Conservation (phyloP, 2,797 vertebrate genomes). For the Discoglossus pictus region DNA sequence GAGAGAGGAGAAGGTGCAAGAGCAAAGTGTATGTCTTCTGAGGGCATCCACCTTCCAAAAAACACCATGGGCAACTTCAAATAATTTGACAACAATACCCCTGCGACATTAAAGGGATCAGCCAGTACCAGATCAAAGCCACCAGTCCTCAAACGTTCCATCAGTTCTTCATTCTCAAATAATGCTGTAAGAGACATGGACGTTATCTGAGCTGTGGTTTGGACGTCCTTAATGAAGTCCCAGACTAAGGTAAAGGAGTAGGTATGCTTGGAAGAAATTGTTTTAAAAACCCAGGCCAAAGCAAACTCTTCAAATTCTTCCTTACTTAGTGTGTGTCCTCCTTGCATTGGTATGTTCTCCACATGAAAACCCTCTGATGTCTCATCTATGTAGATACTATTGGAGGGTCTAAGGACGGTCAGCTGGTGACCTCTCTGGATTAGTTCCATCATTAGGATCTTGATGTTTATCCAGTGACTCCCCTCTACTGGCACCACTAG, state of each 20-base stretch:
- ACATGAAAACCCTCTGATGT: slow-evolving; percentile 48
- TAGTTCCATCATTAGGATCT: slow-evolving; percentile 56
- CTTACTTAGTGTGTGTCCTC: background rate
- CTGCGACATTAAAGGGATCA: slow-evolving; percentile 59
- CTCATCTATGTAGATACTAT: slow-evolving; percentile 57
- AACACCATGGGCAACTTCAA: slow-evolving; percentile 55
- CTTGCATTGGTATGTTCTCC: slow-evolving; percentile 25
- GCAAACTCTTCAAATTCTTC: slow-evolving; percentile 38
- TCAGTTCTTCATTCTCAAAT: slow-evolving; percentile 51
- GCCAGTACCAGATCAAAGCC: slow-evolving; percentile 58
- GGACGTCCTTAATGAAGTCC: slow-evolving; percentile 33
- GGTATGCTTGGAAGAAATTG: slow-evolving; percentile 32
- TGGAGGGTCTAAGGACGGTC: slow-evolving; percentile 52
- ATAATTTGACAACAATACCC: slow-evolving; percentile 56
- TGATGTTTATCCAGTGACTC: slow-evolving; percentile 63
- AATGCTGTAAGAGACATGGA: slow-evolving; percentile 29
- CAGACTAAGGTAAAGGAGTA: slow-evolving; percentile 30
- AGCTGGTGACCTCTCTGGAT: slow-evolving; percentile 52
- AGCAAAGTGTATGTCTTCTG: slow-evolving; percentile 60
- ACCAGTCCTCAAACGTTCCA: slow-evolving; percentile 36
- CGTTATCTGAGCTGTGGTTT: background rate
- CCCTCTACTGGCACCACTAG: slow-evolving; percentile 58
- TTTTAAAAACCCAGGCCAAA: slow-evolving; percentile 44
- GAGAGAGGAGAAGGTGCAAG: slow-evolving; percentile 62
- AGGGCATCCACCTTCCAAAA: slow-evolving; percentile 56